These are phyloP conservation scores for Cheilinus undulatus DNA, from an alignment of 2,113 vertebrate genomes.

Conservation along the genomic window DNA sequence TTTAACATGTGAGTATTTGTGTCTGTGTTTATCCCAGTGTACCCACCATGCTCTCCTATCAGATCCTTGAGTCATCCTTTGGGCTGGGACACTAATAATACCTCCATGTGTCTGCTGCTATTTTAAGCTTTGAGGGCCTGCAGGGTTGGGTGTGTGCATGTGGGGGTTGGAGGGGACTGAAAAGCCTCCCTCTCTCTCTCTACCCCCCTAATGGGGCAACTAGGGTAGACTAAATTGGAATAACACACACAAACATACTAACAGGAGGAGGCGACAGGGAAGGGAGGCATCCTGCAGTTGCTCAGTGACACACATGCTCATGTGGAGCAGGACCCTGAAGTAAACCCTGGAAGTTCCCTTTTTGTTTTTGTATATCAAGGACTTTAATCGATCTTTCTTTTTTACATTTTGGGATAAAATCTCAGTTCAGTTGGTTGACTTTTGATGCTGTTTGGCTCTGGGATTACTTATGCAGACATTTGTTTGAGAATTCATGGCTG, in stretches of 20 bases:
- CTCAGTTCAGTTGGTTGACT: not conserved
- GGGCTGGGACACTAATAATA: slow-evolving; percentile 71
- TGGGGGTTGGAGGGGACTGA: slow-evolving; percentile 41
- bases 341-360: not conserved
- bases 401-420: not conserved
- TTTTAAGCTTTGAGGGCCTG: slow-evolving; percentile 60
- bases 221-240: slow-evolving; percentile 42
- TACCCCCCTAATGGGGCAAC: slow-evolving; percentile 1
- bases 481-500: not conserved
- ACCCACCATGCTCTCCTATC: slow-evolving; percentile 38
- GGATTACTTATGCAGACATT: slow-evolving; percentile 9
- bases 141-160: slow-evolving; percentile 25
- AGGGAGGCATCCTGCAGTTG: slow-evolving; percentile 14
- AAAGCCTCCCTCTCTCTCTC: slow-evolving; percentile 10
- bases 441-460: not conserved
- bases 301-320: slow-evolving; percentile 30
- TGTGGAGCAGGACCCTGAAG: not conserved
- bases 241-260: slow-evolving; percentile 44
- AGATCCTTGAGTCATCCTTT: slow-evolving; percentile 69
- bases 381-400: not conserved
- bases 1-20: slow-evolving; percentile 11
- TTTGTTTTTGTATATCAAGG: not conserved
- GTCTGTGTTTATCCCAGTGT: slow-evolving; percentile 27
- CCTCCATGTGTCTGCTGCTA: slow-evolving; percentile 56
- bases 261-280: not conserved